Evolutionary conservation across 2,888 invertebrate species (phyloP), one percentile per base, ranked within the genome.

Genomic region (Dione vanillae): DNA sequence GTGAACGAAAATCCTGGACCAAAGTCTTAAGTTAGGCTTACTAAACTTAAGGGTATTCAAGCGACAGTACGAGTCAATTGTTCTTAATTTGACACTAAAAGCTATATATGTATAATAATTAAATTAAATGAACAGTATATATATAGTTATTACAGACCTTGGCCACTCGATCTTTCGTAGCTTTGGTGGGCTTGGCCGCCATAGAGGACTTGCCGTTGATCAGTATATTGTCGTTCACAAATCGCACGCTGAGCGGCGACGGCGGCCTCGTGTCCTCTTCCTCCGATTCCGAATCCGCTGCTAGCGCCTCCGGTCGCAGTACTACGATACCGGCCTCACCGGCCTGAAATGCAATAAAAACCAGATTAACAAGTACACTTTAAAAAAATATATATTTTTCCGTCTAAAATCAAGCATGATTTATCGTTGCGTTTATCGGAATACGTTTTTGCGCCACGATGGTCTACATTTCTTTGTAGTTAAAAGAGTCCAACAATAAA

Each of bases 151-250:
- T 16, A 56, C 49, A 52, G 84, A 96, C 96, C 95, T 95, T 95
- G 81, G 94, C 94, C 79, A 94, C 91, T 78, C 90, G 82, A 75
- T 85, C 83, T 11, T 64, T 69, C 51, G 74, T 71, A 66, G 72
- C 67, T 51, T 74, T 80, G 83, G 94, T 89, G 75, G 94, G 94
- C 49, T 94, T 93, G 82, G 94, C 94, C 79, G 95, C 95, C 85
- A 98, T 95, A 92, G 96, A 97, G 85, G 97, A 97, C 89, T 95
- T 96, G 72, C 98, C 98, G 93, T 97, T 97, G 93, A 98, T 98
- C 90, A 98, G 95, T 86, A 98, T 95, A 91, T 97, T 97, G 90
- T 96, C 97, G 92, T 97, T 97, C 87, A 96, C 94, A 92, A 98
- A 97, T 79, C 95, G 95, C 81, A 97, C 96, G 91, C 96, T 95